A percentile compares a stretch with the other conserved stretches of the same genome.
Evolutionary conservation across 2,797 vertebrate genomes (phyloP).

Genomic region (Pseudomugil tenellus): DNA sequence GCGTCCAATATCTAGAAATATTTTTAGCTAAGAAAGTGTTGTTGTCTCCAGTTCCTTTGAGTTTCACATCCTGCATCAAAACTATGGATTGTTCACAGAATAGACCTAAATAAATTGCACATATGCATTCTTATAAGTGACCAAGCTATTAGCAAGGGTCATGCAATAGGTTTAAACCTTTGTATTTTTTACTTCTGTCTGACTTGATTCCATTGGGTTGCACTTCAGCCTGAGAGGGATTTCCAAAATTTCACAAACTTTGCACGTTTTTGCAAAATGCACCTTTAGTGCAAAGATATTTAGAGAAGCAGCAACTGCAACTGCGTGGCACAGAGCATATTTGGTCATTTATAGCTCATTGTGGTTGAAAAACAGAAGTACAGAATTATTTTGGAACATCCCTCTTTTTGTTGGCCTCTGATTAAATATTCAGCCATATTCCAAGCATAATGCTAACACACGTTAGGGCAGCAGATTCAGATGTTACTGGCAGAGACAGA

Average conservation of each 20-base stretch:
- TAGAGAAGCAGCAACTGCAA: conserved; percentile 57
- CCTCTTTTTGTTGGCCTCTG: conserved; percentile 13
- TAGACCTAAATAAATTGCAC: not conserved
- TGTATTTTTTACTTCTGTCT: not conserved
- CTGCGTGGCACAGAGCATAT: conserved; percentile 24
- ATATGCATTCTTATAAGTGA: not conserved
- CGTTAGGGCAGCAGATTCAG: not conserved
- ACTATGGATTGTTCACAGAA: not conserved
- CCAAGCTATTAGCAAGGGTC: not conserved
- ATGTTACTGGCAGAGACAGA: conserved; percentile 13
- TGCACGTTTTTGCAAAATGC: conserved; percentile 35
- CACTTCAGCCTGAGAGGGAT: not conserved
- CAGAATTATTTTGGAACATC: conserved; percentile 29
- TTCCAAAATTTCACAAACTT: conserved; percentile 20
- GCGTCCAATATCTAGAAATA: too few relatives aligned
- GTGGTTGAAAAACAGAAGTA: conserved; percentile 58
- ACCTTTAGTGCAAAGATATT: conserved; percentile 37
- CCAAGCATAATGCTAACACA: not conserved
- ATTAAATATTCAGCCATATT: conserved; percentile 22
- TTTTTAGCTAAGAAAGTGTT: not conserved
- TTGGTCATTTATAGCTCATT: conserved; percentile 48
- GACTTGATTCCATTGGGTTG: not conserved
- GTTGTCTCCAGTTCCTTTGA: not conserved
- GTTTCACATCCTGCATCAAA: not conserved
- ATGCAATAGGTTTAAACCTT: not conserved